Percentiles rank a stretch among this genome's conserved stretches.
Evolutionary conservation across 2,888 invertebrate species (phyloP).

Genomic region (Protonemura montana): DNA sequence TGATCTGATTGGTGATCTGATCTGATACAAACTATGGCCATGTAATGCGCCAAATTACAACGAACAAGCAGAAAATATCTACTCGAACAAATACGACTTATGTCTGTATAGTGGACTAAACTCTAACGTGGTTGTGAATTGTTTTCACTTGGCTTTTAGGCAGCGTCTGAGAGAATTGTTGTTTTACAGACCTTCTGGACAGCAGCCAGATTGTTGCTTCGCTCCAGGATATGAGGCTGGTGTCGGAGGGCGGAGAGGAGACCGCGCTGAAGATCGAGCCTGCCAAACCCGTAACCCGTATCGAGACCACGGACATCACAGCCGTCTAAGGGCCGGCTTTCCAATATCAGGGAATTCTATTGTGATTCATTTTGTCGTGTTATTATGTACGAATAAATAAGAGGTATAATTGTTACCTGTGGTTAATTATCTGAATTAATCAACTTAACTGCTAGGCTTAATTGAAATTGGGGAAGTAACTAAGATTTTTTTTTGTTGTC

Average conservation of each 20-base stretch:
- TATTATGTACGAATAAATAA: neutral
- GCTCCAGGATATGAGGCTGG: slow-evolving; percentile 60
- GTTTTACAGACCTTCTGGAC: slow-evolving; percentile 51
- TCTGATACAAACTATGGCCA: too few relatives aligned
- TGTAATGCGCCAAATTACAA: too few relatives aligned
- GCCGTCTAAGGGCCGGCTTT: slow-evolving; percentile 57
- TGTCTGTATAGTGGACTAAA: too few relatives aligned
- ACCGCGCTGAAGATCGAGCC: slow-evolving; percentile 58
- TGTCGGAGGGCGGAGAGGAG: slow-evolving; percentile 54
- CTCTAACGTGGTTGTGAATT: too few relatives aligned
- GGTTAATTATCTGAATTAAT: slow-evolving; percentile 23
- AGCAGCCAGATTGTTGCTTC: slow-evolving; percentile 63
- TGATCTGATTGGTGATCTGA: too few relatives aligned
- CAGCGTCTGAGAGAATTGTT: too few relatives aligned
- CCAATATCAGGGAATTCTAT: neutral
- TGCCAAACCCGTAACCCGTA: slow-evolving; percentile 63
- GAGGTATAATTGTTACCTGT: slow-evolving; percentile 26
- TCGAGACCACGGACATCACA: slow-evolving; percentile 63
- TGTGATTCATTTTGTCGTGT: neutral
- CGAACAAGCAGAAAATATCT: too few relatives aligned
- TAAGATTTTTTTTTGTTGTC: slow-evolving; percentile 5
- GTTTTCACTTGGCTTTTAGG: too few relatives aligned
- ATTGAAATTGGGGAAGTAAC: neutral
- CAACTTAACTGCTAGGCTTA: slow-evolving; percentile 17
- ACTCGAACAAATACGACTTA: too few relatives aligned